These are phyloP conservation scores for Eupeodes luniger DNA, from an alignment of 2,888 invertebrate species.

Conservation along the genomic window DNA sequence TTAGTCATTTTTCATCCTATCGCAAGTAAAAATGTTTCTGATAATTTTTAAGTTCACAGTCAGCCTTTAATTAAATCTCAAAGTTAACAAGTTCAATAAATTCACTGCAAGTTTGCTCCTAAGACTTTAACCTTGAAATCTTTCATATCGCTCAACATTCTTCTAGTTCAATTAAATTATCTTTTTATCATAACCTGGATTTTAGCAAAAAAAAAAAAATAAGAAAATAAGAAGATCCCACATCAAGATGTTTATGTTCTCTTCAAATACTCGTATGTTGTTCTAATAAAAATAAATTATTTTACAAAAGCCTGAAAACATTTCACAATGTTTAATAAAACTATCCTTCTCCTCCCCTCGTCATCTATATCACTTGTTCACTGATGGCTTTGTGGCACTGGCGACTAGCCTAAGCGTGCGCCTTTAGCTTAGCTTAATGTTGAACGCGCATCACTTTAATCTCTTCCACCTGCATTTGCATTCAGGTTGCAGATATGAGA, in stretches of 20 bases:
- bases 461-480: conserved; percentile 75
- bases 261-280: not conserved
- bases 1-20: too few species aligned
- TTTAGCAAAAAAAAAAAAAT: conserved; percentile 2
- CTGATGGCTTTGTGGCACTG: too few species aligned
- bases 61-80: too few species aligned
- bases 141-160: conserved; percentile 22
- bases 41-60: too few species aligned
- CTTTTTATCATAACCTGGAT: conserved; percentile 26
- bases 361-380: not conserved
- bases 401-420: not conserved
- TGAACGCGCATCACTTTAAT: conserved; percentile 62
- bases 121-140: too few species aligned
- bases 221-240: conserved; percentile 42
- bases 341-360: not conserved
- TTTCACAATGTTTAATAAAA: conserved; percentile 19
- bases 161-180: conserved; percentile 16
- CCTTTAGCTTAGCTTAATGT: conserved; percentile 2
- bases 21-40: too few species aligned
- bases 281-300: conserved; percentile 71
- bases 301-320: conserved; percentile 47
- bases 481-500: conserved; percentile 74
- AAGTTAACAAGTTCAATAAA: too few species aligned
- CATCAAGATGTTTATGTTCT: conserved; percentile 42
- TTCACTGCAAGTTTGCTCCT: too few species aligned